phyloP scores from a whole-genome alignment of 1,140 invertebrate species.

The Drosophila nikananu region DNA sequence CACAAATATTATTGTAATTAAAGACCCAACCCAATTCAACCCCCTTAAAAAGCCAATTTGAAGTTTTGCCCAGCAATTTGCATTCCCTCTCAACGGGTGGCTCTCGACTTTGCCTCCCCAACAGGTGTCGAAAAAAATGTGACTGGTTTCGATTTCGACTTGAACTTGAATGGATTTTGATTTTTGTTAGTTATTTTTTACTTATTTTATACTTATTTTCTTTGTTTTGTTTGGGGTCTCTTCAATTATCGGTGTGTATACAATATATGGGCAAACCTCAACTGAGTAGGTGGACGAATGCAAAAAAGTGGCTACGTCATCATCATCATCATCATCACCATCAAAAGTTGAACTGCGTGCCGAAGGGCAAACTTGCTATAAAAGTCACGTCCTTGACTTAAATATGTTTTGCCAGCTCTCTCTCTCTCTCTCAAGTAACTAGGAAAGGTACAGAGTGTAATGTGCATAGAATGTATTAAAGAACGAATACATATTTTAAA shows the following conservation, averaged over 20 bases:
- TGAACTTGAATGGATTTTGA: constrained; percentile 46
- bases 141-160: constrained; percentile 51
- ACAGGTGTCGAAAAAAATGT: constrained; percentile 29
- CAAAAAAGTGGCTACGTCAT: constrained; percentile 34
- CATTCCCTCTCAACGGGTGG: constrained; percentile 21
- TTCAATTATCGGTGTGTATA: constrained; percentile 33
- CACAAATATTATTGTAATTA: constrained; percentile 26
- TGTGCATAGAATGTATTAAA: constrained; percentile 15
- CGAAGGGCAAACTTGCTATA: constrained; percentile 74
- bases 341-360: constrained; percentile 46
- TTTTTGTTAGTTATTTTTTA: background rate
- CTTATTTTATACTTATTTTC: background rate
- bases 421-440: constrained; percentile 28
- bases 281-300: constrained; percentile 26
- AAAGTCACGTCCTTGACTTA: constrained; percentile 79
- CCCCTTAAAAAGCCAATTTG: constrained; percentile 14
- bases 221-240: background rate
- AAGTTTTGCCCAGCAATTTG: constrained; percentile 20
- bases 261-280: constrained; percentile 21
- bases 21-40: constrained; percentile 16
- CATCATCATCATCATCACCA: constrained; percentile 33
- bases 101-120: constrained; percentile 13
- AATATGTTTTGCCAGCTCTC: constrained; percentile 51
- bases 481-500: constrained; percentile 6
- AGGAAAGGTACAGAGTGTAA: constrained; percentile 27